Percentiles rank a stretch among this genome's conserved stretches.
phyloP scores from a whole-genome alignment of 1,140 invertebrate species.

The Melitaea cinxia region DNA sequence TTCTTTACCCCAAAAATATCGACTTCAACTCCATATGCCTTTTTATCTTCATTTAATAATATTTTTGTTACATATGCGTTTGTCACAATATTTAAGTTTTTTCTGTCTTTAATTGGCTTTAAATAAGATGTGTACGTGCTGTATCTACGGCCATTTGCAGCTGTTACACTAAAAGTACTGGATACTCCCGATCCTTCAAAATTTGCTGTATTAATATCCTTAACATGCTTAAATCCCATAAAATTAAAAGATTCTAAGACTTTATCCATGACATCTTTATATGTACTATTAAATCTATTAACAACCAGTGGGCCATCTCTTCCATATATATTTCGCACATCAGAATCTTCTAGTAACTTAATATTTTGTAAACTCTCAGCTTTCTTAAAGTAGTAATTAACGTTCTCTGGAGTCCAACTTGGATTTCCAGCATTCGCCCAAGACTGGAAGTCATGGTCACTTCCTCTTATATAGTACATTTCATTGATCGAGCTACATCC shows the following conservation, averaged over 20 bases:
- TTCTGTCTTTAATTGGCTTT: slow-evolving; percentile 74
- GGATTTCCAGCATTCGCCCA: slow-evolving; percentile 85
- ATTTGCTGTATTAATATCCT: slow-evolving; percentile 49
- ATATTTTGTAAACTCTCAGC: slow-evolving; percentile 51
- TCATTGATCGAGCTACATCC: slow-evolving; percentile 89
- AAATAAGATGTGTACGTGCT: slow-evolving; percentile 84
- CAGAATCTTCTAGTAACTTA: slow-evolving; percentile 33
- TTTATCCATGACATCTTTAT: slow-evolving; percentile 39
- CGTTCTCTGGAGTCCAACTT: slow-evolving; percentile 67
- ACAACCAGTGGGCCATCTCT: slow-evolving; percentile 48
- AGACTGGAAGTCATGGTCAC: slow-evolving; percentile 77
- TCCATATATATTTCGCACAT: slow-evolving; percentile 46
- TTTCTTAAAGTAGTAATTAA: slow-evolving; percentile 46
- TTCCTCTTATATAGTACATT: slow-evolving; percentile 89
- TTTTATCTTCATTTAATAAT: slow-evolving; percentile 48
- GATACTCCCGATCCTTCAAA: slow-evolving; percentile 39
- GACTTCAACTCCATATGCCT: slow-evolving; percentile 63
- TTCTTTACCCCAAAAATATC: slow-evolving; percentile 45
- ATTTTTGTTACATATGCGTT: slow-evolving; percentile 80
- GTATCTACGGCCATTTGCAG: slow-evolving; percentile 82
- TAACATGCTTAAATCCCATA: slow-evolving; percentile 48
- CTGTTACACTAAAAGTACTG: slow-evolving; percentile 57
- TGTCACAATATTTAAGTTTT: slow-evolving; percentile 86
- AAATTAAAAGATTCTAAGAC: slow-evolving; percentile 67
- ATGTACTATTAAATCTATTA: slow-evolving; percentile 50